These are phyloP conservation scores for Leptopilina syphax DNA, from an alignment of 2,888 invertebrate genomes.

Conservation along the genomic window DNA sequence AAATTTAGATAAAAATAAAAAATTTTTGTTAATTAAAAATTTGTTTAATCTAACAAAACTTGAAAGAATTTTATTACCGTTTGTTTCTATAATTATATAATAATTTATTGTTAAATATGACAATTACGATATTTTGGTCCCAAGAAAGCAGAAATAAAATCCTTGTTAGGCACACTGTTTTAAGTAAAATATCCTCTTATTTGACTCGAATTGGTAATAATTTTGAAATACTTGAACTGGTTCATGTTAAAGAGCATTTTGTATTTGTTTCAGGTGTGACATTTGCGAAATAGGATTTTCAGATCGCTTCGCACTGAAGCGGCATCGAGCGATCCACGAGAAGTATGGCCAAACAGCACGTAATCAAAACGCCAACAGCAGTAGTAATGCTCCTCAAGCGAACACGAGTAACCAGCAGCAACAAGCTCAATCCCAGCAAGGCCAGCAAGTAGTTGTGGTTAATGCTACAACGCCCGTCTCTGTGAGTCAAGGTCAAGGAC, in stretches of 20 bases:
- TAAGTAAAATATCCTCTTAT: no score
- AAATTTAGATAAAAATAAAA: no score
- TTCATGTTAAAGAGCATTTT: neutral
- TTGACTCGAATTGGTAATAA: no score
- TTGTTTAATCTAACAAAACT: no score
- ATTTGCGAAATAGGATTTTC: slow-evolving; percentile 93
- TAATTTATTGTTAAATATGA: no score
- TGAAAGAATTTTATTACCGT: no score
- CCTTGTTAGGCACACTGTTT: no score
- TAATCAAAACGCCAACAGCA: slow-evolving; percentile 77
- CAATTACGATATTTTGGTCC: no score
- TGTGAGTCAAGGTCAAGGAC: slow-evolving; percentile 74
- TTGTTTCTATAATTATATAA: no score
- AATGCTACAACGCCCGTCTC: slow-evolving; percentile 74
- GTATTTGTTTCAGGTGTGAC: slow-evolving; percentile 81
- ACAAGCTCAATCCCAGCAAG: slow-evolving; percentile 67
- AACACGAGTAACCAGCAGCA: slow-evolving; percentile 75
- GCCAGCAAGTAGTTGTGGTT: slow-evolving; percentile 74
- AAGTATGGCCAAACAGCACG: slow-evolving; percentile 85
- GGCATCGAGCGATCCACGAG: slow-evolving; percentile 92
- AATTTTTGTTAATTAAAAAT: no score
- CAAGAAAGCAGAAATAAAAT: no score
- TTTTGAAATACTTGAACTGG: no score
- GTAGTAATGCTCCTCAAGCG: slow-evolving; percentile 78
- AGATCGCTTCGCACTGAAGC: slow-evolving; percentile 90